phyloP scores from a whole-genome alignment of 2,113 vertebrate species.

The Thunnus thynnus region DNA sequence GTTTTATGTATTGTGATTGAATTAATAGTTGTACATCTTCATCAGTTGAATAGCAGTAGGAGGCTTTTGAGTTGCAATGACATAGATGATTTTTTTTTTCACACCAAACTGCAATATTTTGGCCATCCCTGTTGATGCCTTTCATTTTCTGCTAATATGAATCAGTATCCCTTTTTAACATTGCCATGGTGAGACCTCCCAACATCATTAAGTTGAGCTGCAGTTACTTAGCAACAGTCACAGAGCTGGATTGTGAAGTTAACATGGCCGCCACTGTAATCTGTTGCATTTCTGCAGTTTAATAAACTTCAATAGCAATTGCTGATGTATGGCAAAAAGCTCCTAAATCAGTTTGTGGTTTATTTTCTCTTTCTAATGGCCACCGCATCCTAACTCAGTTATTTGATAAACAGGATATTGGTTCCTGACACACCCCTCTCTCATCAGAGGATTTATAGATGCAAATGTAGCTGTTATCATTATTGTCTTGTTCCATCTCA shows the following conservation, averaged over 20 bases:
- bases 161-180: background rate
- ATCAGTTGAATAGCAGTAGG: background rate
- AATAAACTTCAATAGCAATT: slow-evolving; percentile 11
- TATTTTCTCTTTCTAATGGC: slow-evolving; percentile 37
- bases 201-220: slow-evolving; percentile 1
- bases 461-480: slow-evolving; percentile 47
- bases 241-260: background rate
- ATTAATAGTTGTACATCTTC: background rate
- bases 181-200: background rate
- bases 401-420: slow-evolving; percentile 66
- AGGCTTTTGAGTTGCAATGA: background rate
- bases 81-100: background rate
- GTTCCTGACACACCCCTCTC: slow-evolving; percentile 40
- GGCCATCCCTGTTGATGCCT: slow-evolving; percentile 2
- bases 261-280: slow-evolving; percentile 1
- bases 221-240: slow-evolving; percentile 52
- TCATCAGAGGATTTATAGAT: slow-evolving; percentile 32
- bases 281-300: background rate
- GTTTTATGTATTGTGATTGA: too few species aligned
- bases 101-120: background rate
- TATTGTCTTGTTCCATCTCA: slow-evolving; percentile 33
- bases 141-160: slow-evolving; percentile 15
- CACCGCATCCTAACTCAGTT: slow-evolving; percentile 20
- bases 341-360: slow-evolving; percentile 25
- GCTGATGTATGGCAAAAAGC: background rate